phyloP scores from a whole-genome alignment of 37 sponge, comb jelly and placozoan species.

The Ianthella basta region DNA sequence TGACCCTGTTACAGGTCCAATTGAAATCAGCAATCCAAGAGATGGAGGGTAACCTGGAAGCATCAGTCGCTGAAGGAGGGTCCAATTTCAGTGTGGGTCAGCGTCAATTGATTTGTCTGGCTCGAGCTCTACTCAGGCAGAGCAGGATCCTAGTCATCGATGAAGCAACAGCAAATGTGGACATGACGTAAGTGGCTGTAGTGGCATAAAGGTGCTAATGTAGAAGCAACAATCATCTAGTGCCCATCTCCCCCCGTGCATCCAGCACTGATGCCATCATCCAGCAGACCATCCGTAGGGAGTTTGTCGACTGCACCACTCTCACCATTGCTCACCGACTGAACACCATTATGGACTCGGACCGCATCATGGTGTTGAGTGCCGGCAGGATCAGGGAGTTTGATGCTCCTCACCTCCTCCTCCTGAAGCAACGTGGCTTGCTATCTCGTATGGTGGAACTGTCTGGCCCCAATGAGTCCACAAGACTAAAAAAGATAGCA shows the following conservation, averaged over 20 bases:
- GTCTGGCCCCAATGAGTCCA: slow-evolving; percentile 43
- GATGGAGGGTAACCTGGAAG: slow-evolving; percentile 60
- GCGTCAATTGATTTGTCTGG: slow-evolving; percentile 77
- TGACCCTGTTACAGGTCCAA: slow-evolving; percentile 45
- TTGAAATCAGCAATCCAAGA: slow-evolving; percentile 63
- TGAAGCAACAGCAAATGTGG: slow-evolving; percentile 85
- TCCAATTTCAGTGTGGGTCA: slow-evolving; percentile 80
- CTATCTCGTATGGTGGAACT: slow-evolving; percentile 57
- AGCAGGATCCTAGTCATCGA: slow-evolving; percentile 76
- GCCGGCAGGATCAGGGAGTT: slow-evolving; percentile 57
- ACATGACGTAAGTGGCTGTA: slow-evolving; percentile 67
- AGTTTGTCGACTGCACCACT: slow-evolving; percentile 82
- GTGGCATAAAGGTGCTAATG: too few relatives aligned
- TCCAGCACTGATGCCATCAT: slow-evolving; percentile 82
- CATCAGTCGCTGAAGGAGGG: slow-evolving; percentile 63
- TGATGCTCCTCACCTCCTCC: slow-evolving; percentile 45
- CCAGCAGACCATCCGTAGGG: slow-evolving; percentile 66
- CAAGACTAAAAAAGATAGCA: slow-evolving; percentile 51
- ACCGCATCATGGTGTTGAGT: slow-evolving; percentile 77
- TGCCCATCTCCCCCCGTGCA: not conserved
- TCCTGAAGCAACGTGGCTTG: slow-evolving; percentile 38
- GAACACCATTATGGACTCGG: slow-evolving; percentile 92
- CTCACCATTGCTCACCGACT: slow-evolving; percentile 93
- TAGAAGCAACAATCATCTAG: too few relatives aligned
- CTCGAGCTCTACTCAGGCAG: slow-evolving; percentile 65